Conservation (phyloP, 2,113 vertebrate genomes). For the Eulemur macaco region DNA sequence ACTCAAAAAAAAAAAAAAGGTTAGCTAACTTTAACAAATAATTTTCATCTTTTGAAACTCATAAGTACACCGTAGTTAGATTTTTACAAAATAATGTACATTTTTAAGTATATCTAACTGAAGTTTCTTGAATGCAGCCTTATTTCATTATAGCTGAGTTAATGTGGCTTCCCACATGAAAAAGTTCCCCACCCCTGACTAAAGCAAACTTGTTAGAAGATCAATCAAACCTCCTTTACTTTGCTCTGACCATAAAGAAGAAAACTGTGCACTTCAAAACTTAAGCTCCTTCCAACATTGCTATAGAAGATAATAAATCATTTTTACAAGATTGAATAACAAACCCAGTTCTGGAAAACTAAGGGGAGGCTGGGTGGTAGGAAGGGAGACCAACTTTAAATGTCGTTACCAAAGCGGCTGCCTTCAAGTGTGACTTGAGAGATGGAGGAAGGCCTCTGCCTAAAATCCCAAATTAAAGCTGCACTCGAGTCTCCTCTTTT, state of each 20-base stretch:
- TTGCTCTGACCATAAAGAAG: not conserved
- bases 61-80: too few species aligned
- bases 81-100: too few species aligned
- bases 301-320: not conserved
- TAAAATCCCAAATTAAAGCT: not conserved
- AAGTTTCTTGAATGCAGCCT: too few species aligned
- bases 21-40: too few species aligned
- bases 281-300: constrained; percentile 19
- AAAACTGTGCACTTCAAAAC: not conserved
- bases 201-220: constrained; percentile 8
- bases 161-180: too few species aligned
- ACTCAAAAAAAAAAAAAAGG: too few species aligned
- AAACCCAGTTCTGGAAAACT: not conserved
- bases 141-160: too few species aligned
- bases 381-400: not conserved
- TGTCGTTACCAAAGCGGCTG: not conserved
- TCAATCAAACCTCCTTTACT: constrained; percentile 34
- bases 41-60: too few species aligned
- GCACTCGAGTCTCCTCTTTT: not conserved
- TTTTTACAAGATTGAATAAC: not conserved
- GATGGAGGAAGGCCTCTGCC: not conserved
- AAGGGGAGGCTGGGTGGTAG: not conserved
- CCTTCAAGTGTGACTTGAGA: not conserved
- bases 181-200: not conserved
- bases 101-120: too few species aligned